Conservation (phyloP, 2,888 invertebrate species). For the Drosophila limbata region DNA sequence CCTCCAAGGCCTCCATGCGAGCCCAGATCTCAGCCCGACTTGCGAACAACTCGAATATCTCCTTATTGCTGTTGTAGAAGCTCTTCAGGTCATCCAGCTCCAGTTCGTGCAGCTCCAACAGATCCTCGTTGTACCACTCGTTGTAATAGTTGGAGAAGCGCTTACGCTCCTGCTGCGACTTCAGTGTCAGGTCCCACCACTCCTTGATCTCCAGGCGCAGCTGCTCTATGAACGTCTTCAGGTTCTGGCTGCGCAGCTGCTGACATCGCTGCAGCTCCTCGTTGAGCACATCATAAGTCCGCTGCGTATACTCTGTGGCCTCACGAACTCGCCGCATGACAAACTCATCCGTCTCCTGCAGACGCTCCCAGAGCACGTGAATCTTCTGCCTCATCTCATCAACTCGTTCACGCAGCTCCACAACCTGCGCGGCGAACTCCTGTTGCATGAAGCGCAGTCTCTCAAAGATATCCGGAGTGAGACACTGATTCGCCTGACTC, state of each 20-base stretch:
- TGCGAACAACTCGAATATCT: slow-evolving; percentile 88
- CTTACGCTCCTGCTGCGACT: slow-evolving; percentile 87
- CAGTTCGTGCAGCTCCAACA: slow-evolving; percentile 91
- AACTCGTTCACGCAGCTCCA: slow-evolving; percentile 87
- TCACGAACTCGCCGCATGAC: slow-evolving; percentile 88
- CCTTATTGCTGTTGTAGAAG: slow-evolving; percentile 88
- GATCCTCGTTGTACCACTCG: slow-evolving; percentile 91
- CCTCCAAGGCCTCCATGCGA: slow-evolving; percentile 91
- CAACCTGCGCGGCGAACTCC: slow-evolving; percentile 87
- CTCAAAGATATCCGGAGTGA: slow-evolving; percentile 88
- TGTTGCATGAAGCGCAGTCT: slow-evolving; percentile 87
- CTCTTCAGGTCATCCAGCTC: slow-evolving; percentile 90
- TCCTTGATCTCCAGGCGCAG: slow-evolving; percentile 89
- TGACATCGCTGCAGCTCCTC: slow-evolving; percentile 92
- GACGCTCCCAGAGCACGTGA: slow-evolving; percentile 89
- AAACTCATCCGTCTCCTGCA: slow-evolving; percentile 89
- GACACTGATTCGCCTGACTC: slow-evolving; percentile 86
- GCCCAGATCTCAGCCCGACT: slow-evolving; percentile 90
- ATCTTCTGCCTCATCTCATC: slow-evolving; percentile 88
- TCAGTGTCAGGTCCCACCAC: slow-evolving; percentile 93
- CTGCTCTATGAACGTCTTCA: slow-evolving; percentile 87
- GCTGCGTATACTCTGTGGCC: slow-evolving; percentile 74
- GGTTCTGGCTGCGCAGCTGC: slow-evolving; percentile 90
- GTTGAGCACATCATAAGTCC: slow-evolving; percentile 84
- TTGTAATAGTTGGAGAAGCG: slow-evolving; percentile 89